A percentile compares a stretch with the other conserved stretches of the same genome.
Evolutionary conservation across 2,797 vertebrate species (phyloP).

Genomic region (Lepidocolaptes lacrymiger): DNA sequence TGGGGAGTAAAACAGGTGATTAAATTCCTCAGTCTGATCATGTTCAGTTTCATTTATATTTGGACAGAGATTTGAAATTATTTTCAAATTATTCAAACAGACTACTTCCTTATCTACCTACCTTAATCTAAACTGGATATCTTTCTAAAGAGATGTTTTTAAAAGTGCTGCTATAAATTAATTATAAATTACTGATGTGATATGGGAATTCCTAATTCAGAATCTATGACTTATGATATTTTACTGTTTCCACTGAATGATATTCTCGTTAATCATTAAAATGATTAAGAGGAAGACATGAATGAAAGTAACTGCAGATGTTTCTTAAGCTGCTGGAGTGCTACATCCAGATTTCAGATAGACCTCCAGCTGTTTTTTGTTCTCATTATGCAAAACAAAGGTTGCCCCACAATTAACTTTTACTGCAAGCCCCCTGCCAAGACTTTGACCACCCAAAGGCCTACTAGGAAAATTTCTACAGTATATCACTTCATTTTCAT

Average conservation of each 20-base stretch:
- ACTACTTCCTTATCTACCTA: neutral
- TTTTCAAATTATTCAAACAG: neutral
- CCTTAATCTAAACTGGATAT: neutral
- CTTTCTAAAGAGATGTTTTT: neutral
- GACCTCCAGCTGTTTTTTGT: neutral
- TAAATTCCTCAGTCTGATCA: neutral
- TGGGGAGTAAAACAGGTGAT: neutral
- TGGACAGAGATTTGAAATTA: neutral
- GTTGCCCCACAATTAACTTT: constrained; percentile 7
- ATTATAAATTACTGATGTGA: neutral
- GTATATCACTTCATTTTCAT: neutral
- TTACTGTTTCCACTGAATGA: neutral
- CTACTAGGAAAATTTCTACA: neutral
- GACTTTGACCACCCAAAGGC: constrained; percentile 19
- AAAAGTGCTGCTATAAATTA: neutral
- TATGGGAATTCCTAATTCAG: neutral
- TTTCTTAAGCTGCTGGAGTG: neutral
- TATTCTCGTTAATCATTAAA: neutral
- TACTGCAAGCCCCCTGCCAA: neutral
- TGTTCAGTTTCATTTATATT: neutral
- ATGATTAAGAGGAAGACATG: constrained; percentile 24
- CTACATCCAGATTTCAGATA: constrained; percentile 2
- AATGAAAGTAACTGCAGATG: constrained; percentile 51
- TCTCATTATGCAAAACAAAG: neutral
- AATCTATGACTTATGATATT: neutral